Evolutionary conservation across 1,140 invertebrate genomes (phyloP).

Genomic region (Periplaneta americana): DNA sequence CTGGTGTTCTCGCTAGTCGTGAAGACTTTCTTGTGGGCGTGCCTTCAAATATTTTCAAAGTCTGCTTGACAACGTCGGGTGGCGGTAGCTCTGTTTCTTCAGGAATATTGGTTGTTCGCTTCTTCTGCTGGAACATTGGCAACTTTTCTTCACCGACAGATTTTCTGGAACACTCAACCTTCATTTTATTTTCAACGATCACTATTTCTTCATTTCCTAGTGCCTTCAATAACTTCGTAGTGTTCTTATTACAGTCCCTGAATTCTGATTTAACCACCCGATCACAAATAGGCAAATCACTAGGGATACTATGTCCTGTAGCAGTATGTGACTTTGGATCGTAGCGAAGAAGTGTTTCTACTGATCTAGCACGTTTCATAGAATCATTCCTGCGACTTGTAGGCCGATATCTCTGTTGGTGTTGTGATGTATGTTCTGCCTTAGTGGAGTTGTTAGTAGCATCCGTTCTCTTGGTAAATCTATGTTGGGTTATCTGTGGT

Average conservation of each 20-base stretch:
- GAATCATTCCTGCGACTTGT: slow-evolving; percentile 45
- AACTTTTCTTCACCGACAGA: not conserved
- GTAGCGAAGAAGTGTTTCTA: slow-evolving; percentile 63
- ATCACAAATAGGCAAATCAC: not conserved
- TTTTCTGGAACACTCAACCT: not conserved
- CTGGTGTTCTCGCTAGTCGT: not conserved
- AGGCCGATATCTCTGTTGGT: slow-evolving; percentile 21
- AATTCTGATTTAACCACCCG: not conserved
- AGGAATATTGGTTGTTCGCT: slow-evolving; percentile 37
- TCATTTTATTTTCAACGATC: slow-evolving; percentile 13
- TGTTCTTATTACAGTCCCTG: slow-evolving; percentile 5
- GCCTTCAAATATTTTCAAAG: slow-evolving; percentile 74
- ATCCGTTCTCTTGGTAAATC: slow-evolving; percentile 17
- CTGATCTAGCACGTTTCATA: slow-evolving; percentile 77
- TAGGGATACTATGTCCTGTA: not conserved
- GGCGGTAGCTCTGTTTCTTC: slow-evolving; percentile 76
- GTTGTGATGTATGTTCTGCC: slow-evolving; percentile 18
- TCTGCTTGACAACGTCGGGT: slow-evolving; percentile 78
- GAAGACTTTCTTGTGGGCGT: not conserved
- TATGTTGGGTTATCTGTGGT: slow-evolving; percentile 19
- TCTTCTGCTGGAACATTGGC: not conserved
- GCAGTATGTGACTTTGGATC: not conserved
- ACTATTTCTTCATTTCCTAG: slow-evolving; percentile 13
- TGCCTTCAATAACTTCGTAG: not conserved
- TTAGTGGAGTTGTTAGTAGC: slow-evolving; percentile 5